Percentiles rank a stretch among this genome's conserved stretches.
Conservation (phyloP, 2,113 vertebrate species). For the Gopherus flavomarginatus region DNA sequence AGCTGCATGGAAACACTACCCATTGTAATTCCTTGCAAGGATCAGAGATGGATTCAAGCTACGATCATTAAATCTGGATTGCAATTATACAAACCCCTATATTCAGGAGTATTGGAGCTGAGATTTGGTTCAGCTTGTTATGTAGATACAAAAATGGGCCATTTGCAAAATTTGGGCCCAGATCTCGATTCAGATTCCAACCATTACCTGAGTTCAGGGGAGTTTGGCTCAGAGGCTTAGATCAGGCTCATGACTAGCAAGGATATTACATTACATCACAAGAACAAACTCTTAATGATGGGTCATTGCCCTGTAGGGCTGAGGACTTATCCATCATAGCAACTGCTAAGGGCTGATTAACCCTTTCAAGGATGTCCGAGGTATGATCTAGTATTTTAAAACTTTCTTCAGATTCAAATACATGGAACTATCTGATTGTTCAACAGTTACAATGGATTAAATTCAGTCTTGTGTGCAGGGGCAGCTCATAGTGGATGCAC, state of each 20-base stretch:
- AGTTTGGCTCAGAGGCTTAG: neutral
- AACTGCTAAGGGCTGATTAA: neutral
- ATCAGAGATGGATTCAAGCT: neutral
- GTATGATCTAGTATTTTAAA: neutral
- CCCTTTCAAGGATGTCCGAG: neutral
- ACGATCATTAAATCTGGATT: neutral
- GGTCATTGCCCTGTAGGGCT: neutral
- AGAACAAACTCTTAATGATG: conserved; percentile 13
- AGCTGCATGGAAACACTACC: neutral
- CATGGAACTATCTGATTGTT: neutral
- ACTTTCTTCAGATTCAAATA: neutral
- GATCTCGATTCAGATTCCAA: neutral
- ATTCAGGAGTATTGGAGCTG: neutral
- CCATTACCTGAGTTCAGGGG: neutral
- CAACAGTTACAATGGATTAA: neutral
- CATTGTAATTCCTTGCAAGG: neutral
- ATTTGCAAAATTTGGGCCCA: neutral
- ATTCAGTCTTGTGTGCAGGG: neutral
- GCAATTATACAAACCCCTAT: neutral
- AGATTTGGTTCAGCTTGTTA: neutral
- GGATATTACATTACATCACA: neutral
- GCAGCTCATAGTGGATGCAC: neutral
- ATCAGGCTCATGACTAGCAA: neutral
- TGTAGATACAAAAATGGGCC: neutral
- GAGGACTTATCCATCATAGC: neutral